Conservation (phyloP, 1,140 invertebrate genomes). For the Venustaconcha ellipsiformis region DNA sequence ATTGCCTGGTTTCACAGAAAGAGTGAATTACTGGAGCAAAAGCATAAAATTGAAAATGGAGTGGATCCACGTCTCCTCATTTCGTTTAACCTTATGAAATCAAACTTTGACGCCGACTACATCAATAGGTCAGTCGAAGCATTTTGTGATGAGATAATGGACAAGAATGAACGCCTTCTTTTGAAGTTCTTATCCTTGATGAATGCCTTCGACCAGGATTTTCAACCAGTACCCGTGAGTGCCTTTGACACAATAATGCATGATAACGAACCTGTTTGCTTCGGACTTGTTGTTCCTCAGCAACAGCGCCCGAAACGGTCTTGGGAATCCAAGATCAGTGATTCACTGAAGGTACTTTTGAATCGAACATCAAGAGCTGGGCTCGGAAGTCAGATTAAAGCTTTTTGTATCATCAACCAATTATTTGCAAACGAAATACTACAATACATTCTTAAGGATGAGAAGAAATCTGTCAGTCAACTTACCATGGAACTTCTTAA, state of each 20-base stretch:
- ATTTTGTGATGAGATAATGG: slow-evolving; percentile 31
- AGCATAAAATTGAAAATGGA: slow-evolving; percentile 31
- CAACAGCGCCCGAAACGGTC: not conserved
- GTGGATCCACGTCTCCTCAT: slow-evolving; percentile 42
- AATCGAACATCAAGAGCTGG: slow-evolving; percentile 26
- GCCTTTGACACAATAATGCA: slow-evolving; percentile 47
- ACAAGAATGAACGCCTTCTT: slow-evolving; percentile 27
- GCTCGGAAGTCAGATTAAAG: slow-evolving; percentile 21
- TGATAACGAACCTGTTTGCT: not conserved
- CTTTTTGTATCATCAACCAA: slow-evolving; percentile 28
- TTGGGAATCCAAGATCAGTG: slow-evolving; percentile 30
- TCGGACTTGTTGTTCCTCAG: not conserved
- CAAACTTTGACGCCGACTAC: slow-evolving; percentile 45
- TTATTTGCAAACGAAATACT: slow-evolving; percentile 40
- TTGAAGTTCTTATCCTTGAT: slow-evolving; percentile 43
- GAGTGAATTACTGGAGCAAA: slow-evolving; percentile 30
- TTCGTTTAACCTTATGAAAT: slow-evolving; percentile 54
- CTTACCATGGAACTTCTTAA: slow-evolving; percentile 34
- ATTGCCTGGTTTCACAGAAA: slow-evolving; percentile 44
- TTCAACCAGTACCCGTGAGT: slow-evolving; percentile 40
- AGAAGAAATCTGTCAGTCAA: slow-evolving; percentile 12
- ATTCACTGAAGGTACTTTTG: slow-evolving; percentile 26
- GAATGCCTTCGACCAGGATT: slow-evolving; percentile 46
- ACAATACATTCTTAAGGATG: slow-evolving; percentile 10
- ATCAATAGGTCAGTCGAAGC: slow-evolving; percentile 40